Conservation (phyloP, 2,113 vertebrate species). For the Saccopteryx leptura region DNA sequence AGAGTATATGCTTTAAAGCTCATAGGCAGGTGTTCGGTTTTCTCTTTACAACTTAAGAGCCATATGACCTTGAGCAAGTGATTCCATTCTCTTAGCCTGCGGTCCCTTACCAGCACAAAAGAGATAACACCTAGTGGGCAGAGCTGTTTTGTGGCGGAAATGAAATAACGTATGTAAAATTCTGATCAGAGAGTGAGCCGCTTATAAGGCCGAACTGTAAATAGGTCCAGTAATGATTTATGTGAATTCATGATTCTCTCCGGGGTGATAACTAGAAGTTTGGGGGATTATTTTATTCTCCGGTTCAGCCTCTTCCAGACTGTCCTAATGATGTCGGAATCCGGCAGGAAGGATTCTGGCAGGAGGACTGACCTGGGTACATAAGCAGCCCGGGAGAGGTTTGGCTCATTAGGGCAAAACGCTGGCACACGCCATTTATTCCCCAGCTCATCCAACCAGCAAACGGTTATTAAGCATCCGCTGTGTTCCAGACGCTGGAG, state of each 20-base stretch:
- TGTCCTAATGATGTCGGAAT: background rate
- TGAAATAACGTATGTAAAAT: conserved; percentile 69
- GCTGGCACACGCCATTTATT: background rate
- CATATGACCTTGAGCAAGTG: conserved; percentile 71
- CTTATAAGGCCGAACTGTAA: conserved; percentile 66
- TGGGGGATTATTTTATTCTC: conserved; percentile 40
- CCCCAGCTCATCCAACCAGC: background rate
- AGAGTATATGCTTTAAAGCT: conserved; percentile 68
- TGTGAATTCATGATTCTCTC: conserved; percentile 51
- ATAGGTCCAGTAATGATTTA: conserved; percentile 59
- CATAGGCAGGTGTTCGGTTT: conserved; percentile 68
- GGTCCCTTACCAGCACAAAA: conserved; percentile 56
- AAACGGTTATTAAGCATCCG: background rate
- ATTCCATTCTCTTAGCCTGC: conserved; percentile 42
- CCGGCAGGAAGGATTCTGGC: background rate
- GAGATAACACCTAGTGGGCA: conserved; percentile 4
- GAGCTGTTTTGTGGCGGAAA: conserved; percentile 53
- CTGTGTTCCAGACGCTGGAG: background rate
- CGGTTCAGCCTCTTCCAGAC: conserved; percentile 48
- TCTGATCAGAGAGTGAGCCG: conserved; percentile 64
- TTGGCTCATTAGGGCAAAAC: conserved; percentile 34
- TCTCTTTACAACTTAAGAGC: conserved; percentile 68
- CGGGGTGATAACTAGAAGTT: background rate
- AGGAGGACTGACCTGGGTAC: background rate
- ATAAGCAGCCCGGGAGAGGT: background rate